A percentile compares a stretch with the other conserved stretches of the same genome.
These are phyloP conservation scores for Apantesis nais DNA, from an alignment of 2,888 invertebrate species.

Conservation along the genomic window DNA sequence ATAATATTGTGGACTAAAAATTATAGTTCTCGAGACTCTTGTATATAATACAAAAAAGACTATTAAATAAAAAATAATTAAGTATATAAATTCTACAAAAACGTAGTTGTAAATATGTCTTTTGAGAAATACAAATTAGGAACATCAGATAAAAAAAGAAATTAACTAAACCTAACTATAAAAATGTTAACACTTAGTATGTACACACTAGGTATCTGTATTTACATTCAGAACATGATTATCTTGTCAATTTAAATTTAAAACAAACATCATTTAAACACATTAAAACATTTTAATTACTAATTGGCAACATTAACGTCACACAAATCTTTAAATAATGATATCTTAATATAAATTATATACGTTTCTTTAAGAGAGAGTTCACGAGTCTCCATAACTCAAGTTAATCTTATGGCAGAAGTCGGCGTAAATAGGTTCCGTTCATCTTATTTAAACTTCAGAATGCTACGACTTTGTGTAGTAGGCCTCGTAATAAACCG, in stretches of 20 bases:
- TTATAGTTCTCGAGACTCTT: not conserved
- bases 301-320: constrained; percentile 5
- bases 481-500: not conserved
- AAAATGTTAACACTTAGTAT: constrained; percentile 1
- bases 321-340: not conserved
- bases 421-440: not conserved
- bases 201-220: not conserved
- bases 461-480: not conserved
- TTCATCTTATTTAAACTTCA: not conserved
- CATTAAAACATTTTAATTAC: not conserved
- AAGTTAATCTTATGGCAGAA: not conserved
- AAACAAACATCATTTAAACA: not conserved
- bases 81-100: constrained; percentile 2
- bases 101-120: constrained; percentile 10
- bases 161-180: constrained; percentile 2
- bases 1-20: not conserved
- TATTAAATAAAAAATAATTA: constrained; percentile 2
- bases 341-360: not conserved
- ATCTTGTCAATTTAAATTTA: not conserved
- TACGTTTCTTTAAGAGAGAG: not conserved
- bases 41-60: not conserved
- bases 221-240: constrained; percentile 5
- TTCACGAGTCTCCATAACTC: not conserved
- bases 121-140: constrained; percentile 17
- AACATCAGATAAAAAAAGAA: constrained; percentile 17